These are phyloP conservation scores for Venustaconcha ellipsiformis DNA, from an alignment of 1,140 invertebrate genomes.

Conservation along the genomic window DNA sequence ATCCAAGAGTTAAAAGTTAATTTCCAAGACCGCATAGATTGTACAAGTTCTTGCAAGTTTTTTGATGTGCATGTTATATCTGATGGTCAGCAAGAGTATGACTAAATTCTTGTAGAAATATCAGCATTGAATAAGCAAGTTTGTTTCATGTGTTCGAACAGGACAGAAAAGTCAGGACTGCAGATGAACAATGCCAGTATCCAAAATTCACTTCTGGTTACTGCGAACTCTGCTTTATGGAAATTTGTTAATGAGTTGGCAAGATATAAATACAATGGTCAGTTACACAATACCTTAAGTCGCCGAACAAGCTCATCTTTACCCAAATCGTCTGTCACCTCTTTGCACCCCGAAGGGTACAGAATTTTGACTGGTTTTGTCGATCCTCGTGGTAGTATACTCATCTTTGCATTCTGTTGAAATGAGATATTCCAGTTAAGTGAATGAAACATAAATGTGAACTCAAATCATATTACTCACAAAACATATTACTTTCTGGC, in stretches of 20 bases:
- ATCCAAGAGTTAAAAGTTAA: too few species aligned
- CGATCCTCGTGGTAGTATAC: conserved; percentile 32
- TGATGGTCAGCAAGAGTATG: too few species aligned
- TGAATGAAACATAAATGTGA: neutral
- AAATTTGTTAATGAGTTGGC: neutral
- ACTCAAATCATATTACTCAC: neutral
- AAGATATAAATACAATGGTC: neutral
- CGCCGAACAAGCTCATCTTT: conserved; percentile 94
- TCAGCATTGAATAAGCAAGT: neutral
- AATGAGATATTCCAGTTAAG: too few species aligned
- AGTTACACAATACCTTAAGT: conserved; percentile 80
- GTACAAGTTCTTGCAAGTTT: too few species aligned
- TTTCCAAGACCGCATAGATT: too few species aligned
- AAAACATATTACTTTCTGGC: neutral
- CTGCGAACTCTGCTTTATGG: neutral
- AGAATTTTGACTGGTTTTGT: conserved; percentile 62
- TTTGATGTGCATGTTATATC: too few species aligned
- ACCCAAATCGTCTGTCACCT: conserved; percentile 88
- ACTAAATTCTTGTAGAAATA: neutral
- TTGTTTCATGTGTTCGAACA: too few species aligned
- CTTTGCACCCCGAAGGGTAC: conserved; percentile 71
- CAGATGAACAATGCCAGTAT: neutral
- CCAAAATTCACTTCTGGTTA: neutral
- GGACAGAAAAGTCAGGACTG: neutral
- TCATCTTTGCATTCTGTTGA: conserved; percentile 62